These are phyloP conservation scores for Colletes gigas DNA, from an alignment of 1,140 invertebrate species.

Conservation along the genomic window DNA sequence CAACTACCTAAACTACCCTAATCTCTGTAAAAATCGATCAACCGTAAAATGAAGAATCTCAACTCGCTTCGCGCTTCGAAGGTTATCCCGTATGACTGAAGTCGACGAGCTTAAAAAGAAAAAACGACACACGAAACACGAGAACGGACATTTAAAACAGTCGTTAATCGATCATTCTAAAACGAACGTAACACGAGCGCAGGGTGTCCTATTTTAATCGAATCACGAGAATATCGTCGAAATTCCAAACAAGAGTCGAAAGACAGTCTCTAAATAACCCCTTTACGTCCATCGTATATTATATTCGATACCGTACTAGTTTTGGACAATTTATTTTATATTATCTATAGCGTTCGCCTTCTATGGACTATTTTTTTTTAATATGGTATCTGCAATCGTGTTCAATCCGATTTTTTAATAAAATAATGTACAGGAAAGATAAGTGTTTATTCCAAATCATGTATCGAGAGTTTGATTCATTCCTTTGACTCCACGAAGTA, in stretches of 20 bases:
- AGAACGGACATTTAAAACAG: conserved; percentile 42
- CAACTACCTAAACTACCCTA: conserved; percentile 46
- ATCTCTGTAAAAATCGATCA: conserved; percentile 55
- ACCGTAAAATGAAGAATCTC: conserved; percentile 53
- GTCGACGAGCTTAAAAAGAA: conserved; percentile 35
- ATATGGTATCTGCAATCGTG: no score
- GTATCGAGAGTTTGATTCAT: no score
- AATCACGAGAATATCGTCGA: background rate
- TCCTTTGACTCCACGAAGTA: background rate
- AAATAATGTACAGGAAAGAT: no score
- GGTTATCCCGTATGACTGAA: conserved; percentile 25
- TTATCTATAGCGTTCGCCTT: no score
- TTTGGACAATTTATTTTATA: no score
- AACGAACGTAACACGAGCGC: conserved; percentile 47
- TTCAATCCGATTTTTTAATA: no score
- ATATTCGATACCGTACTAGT: no score
- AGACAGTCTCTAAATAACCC: no score
- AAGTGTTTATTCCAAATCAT: no score
- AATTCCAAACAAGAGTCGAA: background rate
- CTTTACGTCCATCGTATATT: no score
- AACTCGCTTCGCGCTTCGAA: conserved; percentile 17
- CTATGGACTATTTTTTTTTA: no score
- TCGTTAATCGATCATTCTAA: conserved; percentile 57
- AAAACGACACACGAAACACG: conserved; percentile 33
- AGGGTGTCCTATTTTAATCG: background rate